A percentile compares a stretch with the other conserved stretches of the same genome.
Evolutionary conservation across 2,113 vertebrate species (phyloP).

Genomic region (Montifringilla adamsi): DNA sequence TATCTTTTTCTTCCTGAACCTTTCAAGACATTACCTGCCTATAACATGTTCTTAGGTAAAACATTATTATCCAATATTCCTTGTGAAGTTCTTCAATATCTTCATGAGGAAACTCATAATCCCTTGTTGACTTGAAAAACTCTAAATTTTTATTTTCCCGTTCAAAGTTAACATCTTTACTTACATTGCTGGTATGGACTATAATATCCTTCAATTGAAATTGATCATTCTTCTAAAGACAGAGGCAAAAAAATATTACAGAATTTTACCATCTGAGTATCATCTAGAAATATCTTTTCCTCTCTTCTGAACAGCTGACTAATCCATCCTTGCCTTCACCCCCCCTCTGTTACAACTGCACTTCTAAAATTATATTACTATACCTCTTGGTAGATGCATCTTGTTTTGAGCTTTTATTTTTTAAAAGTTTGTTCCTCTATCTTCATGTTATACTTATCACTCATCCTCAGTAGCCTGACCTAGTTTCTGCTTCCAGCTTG

Average conservation of each 20-base stretch:
- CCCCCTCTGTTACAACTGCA: not conserved
- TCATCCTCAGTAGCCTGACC: not conserved
- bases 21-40: not conserved
- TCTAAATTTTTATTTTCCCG: not conserved
- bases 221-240: not conserved
- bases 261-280: not conserved
- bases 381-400: not conserved
- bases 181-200: not conserved
- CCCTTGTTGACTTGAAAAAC: not conserved
- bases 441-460: conserved; percentile 48
- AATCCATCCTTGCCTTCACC: not conserved
- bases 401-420: conserved; percentile 1
- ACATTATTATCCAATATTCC: not conserved
- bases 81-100: not conserved
- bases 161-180: not conserved
- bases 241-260: not conserved
- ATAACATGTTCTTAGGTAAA: not conserved
- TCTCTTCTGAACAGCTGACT: not conserved
- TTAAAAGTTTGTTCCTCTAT: not conserved
- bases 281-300: not conserved
- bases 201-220: not conserved
- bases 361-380: not conserved
- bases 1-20: not conserved
- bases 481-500: conserved; percentile 22
- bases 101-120: not conserved